These are phyloP conservation scores for Congeria kusceri DNA, from an alignment of 2,888 invertebrate genomes.

Conservation along the genomic window DNA sequence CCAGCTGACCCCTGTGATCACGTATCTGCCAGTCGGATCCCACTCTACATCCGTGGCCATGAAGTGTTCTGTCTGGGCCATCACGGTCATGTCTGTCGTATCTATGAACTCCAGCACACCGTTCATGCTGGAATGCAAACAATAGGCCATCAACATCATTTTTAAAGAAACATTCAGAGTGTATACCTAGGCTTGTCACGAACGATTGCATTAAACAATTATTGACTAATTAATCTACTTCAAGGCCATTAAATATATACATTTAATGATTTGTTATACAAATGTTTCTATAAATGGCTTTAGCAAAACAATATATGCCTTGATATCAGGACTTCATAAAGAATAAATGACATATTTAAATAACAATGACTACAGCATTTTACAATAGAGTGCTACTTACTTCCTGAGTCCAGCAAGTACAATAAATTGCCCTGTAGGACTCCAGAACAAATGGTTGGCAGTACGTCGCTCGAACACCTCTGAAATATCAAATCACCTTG, in stretches of 20 bases:
- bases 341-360: too few relatives aligned
- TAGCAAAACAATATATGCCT: too few relatives aligned
- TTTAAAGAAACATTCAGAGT: too few relatives aligned
- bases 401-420: constrained; percentile 94
- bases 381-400: constrained; percentile 72
- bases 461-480: constrained; percentile 89
- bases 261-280: too few relatives aligned
- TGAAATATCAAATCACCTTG: constrained; percentile 87
- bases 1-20: constrained; percentile 96
- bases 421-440: constrained; percentile 95
- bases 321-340: too few relatives aligned
- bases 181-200: too few relatives aligned
- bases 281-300: too few relatives aligned
- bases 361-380: background rate
- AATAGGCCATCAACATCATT: background rate
- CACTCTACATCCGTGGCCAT: constrained; percentile 97
- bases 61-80: constrained; percentile 97
- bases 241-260: too few relatives aligned
- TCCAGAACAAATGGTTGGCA: constrained; percentile 95
- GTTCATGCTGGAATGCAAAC: constrained; percentile 85
- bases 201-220: too few relatives aligned
- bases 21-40: constrained; percentile 99
- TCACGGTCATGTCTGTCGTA: constrained; percentile 96
- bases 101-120: constrained; percentile 98
- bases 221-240: too few relatives aligned